Evolutionary conservation across 2,797 vertebrate genomes (phyloP).

Genomic region (Leuciscus waleckii): DNA sequence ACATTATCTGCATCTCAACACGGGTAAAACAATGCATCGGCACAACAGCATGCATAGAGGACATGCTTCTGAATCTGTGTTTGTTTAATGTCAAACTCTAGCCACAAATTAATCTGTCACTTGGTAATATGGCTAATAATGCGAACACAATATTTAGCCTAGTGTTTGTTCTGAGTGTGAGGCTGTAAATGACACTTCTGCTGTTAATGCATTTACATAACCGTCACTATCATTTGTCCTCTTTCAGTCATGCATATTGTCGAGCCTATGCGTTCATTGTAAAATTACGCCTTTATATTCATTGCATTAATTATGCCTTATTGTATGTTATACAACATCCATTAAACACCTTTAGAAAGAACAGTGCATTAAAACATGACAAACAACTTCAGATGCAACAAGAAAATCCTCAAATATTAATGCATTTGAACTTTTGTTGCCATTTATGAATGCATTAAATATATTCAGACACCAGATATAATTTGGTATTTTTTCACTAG

Average conservation of each 20-base stretch:
- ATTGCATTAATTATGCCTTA: background rate
- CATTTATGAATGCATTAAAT: background rate
- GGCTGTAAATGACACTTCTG: conserved; percentile 7
- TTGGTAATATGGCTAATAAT: background rate
- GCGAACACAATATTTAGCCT: background rate
- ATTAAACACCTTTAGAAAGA: background rate
- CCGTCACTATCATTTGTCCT: background rate
- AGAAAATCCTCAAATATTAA: background rate
- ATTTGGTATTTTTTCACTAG: no score
- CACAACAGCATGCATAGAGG: background rate
- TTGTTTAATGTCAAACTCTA: background rate
- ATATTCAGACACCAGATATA: no score
- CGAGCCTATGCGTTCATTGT: background rate
- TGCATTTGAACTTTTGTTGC: background rate
- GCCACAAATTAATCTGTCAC: background rate
- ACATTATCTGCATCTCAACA: background rate
- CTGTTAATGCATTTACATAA: background rate
- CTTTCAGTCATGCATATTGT: background rate
- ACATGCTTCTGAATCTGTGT: background rate
- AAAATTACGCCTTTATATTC: no score
- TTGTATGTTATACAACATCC: background rate
- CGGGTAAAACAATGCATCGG: background rate
- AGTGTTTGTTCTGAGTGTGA: background rate
- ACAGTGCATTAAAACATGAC: background rate
- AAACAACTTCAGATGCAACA: background rate